Evolutionary conservation across 2,797 vertebrate species (phyloP).

Genomic region (Aldrovandia affinis): DNA sequence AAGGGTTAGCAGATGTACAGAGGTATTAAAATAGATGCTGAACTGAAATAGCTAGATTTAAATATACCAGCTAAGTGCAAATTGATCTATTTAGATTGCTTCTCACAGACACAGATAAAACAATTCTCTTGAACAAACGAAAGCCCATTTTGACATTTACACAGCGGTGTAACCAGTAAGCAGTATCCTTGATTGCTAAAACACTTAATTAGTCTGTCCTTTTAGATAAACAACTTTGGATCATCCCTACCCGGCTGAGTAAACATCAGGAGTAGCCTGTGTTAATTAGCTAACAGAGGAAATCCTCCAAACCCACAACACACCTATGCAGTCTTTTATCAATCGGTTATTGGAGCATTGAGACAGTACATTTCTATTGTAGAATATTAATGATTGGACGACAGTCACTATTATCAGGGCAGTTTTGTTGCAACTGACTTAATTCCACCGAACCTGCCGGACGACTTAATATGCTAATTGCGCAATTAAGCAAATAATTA

Average conservation of each 20-base stretch:
- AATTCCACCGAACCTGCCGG: background rate
- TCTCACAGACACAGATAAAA: background rate
- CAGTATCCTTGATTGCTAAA: background rate
- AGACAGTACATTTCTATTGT: background rate
- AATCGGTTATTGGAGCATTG: background rate
- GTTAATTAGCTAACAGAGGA: background rate
- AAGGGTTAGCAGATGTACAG: background rate
- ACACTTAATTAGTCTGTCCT: background rate
- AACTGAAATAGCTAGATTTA: background rate
- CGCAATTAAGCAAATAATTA: background rate
- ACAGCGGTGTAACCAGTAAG: background rate
- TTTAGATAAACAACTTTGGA: background rate
- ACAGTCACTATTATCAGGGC: background rate
- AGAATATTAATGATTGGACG: conserved; percentile 2
- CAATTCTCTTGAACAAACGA: background rate
- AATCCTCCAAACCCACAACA: background rate
- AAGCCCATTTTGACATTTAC: background rate
- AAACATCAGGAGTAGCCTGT: background rate
- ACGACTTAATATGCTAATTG: background rate
- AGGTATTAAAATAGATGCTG: background rate
- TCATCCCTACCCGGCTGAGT: background rate
- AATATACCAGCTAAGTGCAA: background rate
- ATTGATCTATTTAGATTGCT: background rate
- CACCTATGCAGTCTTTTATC: background rate
- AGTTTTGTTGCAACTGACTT: background rate